phyloP scores from a whole-genome alignment of 2,888 invertebrate species.

The Clunio marinus region DNA sequence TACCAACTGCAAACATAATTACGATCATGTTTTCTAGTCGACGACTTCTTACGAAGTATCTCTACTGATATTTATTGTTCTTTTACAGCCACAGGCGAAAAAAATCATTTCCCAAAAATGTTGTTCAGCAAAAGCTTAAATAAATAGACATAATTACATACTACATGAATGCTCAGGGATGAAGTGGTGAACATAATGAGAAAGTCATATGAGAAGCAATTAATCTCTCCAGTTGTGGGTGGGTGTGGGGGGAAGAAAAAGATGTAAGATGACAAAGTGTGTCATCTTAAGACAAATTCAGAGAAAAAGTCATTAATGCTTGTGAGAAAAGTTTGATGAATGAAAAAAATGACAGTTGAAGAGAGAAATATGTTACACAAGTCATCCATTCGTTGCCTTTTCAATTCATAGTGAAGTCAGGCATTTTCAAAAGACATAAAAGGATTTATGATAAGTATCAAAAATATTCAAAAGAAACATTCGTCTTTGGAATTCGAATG shows the following conservation, averaged over 20 bases:
- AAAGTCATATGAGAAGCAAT: slow-evolving; percentile 35
- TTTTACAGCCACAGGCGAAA: not conserved
- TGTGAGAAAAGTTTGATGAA: slow-evolving; percentile 3
- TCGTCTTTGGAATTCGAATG: slow-evolving; percentile 12
- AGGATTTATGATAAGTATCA: too few relatives aligned
- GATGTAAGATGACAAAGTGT: not conserved
- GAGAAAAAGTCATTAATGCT: slow-evolving; percentile 26
- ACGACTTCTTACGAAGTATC: too few relatives aligned
- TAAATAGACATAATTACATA: slow-evolving; percentile 38
- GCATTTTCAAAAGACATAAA: too few relatives aligned
- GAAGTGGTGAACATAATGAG: slow-evolving; percentile 28
- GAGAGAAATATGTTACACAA: too few relatives aligned
- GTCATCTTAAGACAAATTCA: slow-evolving; percentile 19
- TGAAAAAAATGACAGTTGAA: too few relatives aligned
- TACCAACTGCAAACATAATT: too few relatives aligned
- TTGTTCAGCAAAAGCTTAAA: slow-evolving; percentile 26
- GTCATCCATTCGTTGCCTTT: too few relatives aligned
- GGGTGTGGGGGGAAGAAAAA: too few relatives aligned
- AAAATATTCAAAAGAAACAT: slow-evolving; percentile 21
- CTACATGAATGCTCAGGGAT: slow-evolving; percentile 4
- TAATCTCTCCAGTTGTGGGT: slow-evolving; percentile 26
- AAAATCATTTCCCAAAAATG: slow-evolving; percentile 4
- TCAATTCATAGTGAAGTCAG: too few relatives aligned
- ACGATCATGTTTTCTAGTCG: too few relatives aligned
- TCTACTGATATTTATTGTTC: slow-evolving; percentile 22